Base-by-base conservation (phyloP, 1,140 invertebrate genomes). In the Hylaeus anthracinus region DNA sequence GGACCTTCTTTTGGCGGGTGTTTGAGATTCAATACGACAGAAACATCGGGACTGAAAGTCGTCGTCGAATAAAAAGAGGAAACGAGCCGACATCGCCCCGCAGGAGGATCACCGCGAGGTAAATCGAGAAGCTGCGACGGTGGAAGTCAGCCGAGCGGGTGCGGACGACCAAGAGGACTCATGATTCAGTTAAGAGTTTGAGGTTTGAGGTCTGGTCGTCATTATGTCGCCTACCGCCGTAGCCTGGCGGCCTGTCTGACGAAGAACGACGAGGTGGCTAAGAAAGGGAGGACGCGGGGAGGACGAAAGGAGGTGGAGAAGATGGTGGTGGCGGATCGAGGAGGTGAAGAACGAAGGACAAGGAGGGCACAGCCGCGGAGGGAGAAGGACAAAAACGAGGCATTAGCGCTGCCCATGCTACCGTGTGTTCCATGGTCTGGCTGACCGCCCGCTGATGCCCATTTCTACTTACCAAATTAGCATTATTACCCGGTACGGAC, bases 381-480 rank as follows among this genome's bases (percentile, higher is more conserved):
- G 71, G 81, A 84, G 67, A 71, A 85, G 86, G 77, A 87, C 91
- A 92, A 92, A 92, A 92, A 92, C 90, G 86, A 85, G 89, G 89
- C 91, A 92, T 92, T 92, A 92, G 90, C 90, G 87, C 86, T 89
- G 85, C 86, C 82, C 77, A 82, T 86, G 91, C 90, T 92, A 92
- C 91, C 84, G 89, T 91, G 85, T 87, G 87, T 81, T 83, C 82
- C 83, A 74, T 79, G 78, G 71, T 79, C 87, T 79, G 85, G 67
- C 76, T 81, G 90, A 91, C 91, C 91, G 90, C 91, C 90, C 86
- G 90, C 91, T 92, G 90, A 88, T 90, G 87, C 89, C 88, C 91
- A 92, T 91, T 92, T 91, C 90, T 91, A 91, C 91, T 92, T 90
- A 90, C 89, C 85, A 88, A 92, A 92, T 92, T 92, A 92, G 90